These are phyloP conservation scores for Cephus pygmeus DNA, from an alignment of 2,888 invertebrate species.

Conservation along the genomic window DNA sequence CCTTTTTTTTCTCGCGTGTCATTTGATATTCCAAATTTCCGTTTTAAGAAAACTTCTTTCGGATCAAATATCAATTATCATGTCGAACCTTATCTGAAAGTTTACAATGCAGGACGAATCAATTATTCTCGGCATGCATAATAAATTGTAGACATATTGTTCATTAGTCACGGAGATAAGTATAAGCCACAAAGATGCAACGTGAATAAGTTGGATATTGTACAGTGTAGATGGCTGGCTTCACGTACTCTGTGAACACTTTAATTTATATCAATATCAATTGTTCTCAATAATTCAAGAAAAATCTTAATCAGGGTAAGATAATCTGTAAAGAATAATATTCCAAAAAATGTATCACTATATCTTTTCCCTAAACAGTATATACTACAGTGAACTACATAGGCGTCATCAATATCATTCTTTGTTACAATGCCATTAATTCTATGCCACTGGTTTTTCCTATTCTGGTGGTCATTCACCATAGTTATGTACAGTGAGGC, in stretches of 20 bases:
- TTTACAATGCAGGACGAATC: conserved; percentile 2
- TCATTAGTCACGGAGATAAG: conserved; percentile 37
- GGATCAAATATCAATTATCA: background rate
- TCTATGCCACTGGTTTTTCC: background rate
- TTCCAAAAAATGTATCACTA: background rate
- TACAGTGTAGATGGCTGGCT: background rate
- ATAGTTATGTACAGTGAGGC: background rate
- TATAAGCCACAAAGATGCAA: background rate
- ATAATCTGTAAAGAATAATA: background rate
- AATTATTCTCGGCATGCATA: conserved; percentile 26
- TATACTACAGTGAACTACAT: background rate
- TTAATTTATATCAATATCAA: background rate
- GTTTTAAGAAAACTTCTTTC: conserved; percentile 34
- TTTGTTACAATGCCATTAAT: background rate
- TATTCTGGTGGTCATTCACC: background rate
- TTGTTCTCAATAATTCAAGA: background rate
- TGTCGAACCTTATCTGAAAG: background rate
- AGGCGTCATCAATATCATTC: background rate
- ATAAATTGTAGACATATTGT: conserved; percentile 26
- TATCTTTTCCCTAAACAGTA: background rate
- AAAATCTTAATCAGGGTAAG: background rate
- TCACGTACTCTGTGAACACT: background rate
- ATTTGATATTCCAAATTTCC: conserved; percentile 46
- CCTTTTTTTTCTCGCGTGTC: background rate
- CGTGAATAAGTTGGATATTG: conserved; percentile 9